Evolutionary conservation across 2,113 vertebrate species (phyloP).

Genomic region (Pungitius pungitius): DNA sequence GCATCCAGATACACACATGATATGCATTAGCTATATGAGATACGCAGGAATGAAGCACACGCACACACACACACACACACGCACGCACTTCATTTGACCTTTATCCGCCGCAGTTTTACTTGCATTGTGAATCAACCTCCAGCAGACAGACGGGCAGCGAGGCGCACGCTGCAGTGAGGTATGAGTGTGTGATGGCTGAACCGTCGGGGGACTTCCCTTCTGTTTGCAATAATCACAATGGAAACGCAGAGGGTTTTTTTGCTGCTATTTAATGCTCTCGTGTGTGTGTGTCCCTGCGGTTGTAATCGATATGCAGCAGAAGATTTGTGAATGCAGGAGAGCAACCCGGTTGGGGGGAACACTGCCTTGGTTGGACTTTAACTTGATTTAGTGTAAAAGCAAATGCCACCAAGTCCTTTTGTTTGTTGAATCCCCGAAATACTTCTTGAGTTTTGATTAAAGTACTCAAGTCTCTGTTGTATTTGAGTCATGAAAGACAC

Average conservation of each 20-base stretch:
- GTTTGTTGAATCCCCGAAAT: not conserved
- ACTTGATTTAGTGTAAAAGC: not conserved
- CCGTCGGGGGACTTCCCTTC: constrained; percentile 7
- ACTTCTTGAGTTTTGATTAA: not conserved
- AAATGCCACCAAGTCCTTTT: not conserved
- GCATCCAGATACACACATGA: constrained; percentile 22
- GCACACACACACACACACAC: constrained; percentile 11
- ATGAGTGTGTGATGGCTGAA: constrained; percentile 6
- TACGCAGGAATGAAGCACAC: not conserved
- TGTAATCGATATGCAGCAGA: not conserved
- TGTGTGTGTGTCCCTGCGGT: not conserved
- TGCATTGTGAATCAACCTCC: constrained; percentile 11
- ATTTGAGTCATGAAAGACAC: not conserved
- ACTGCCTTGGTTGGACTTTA: not conserved
- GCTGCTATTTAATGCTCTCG: not conserved
- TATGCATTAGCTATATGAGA: constrained; percentile 7
- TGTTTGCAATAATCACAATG: constrained; percentile 7
- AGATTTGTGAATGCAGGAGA: not conserved
- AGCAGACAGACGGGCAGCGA: not conserved
- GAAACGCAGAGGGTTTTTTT: not conserved
- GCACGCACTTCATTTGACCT: constrained; percentile 37
- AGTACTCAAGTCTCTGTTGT: not conserved
- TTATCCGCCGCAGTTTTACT: constrained; percentile 15
- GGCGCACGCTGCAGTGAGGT: not conserved
- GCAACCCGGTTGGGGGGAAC: not conserved